Evolutionary conservation across 30 jellyfish, hydroid and myxozoan species (phyloP).

Genomic region (Chironex yamaguchii): DNA sequence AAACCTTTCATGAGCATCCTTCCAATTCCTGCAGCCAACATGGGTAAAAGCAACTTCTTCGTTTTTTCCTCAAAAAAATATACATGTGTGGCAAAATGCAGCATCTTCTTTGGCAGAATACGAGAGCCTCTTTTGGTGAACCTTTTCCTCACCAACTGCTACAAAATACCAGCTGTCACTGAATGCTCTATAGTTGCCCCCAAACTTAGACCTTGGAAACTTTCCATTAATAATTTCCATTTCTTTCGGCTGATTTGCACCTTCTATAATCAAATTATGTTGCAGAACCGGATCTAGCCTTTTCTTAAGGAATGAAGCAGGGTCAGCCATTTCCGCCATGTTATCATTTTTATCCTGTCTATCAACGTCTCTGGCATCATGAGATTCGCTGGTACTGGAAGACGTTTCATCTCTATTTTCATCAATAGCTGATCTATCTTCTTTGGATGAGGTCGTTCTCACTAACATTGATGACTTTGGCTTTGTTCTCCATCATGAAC

Average conservation of each 20-base stretch:
- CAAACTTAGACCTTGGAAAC: conserved; percentile 38
- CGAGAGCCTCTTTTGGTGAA: conserved; percentile 27
- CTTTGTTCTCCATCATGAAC: too few species aligned
- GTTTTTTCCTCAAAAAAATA: conserved; percentile 33
- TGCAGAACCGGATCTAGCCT: too few species aligned
- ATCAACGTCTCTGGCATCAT: too few species aligned
- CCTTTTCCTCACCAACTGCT: conserved; percentile 23
- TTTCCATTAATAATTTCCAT: conserved; percentile 1
- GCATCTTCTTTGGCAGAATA: conserved; percentile 48
- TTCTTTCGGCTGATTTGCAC: conserved; percentile 12
- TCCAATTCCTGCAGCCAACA: conserved; percentile 54
- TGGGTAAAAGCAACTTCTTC: conserved; percentile 37
- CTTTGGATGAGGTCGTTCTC: too few species aligned
- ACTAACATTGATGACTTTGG: too few species aligned
- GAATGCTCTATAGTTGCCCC: conserved; percentile 14
- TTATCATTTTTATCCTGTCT: too few species aligned
- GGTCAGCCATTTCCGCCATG: too few species aligned
- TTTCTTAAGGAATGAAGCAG: too few species aligned
- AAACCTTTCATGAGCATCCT: conserved; percentile 56
- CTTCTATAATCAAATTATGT: neutral
- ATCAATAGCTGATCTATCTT: too few species aligned
- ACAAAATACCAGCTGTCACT: conserved; percentile 24
- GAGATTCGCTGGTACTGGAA: too few species aligned
- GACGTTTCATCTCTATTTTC: too few species aligned
- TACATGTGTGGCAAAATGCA: conserved; percentile 32